A percentile compares a stretch with the other conserved stretches of the same genome.
Conservation (phyloP, 2,888 invertebrate species). For the Pecten maximus region DNA sequence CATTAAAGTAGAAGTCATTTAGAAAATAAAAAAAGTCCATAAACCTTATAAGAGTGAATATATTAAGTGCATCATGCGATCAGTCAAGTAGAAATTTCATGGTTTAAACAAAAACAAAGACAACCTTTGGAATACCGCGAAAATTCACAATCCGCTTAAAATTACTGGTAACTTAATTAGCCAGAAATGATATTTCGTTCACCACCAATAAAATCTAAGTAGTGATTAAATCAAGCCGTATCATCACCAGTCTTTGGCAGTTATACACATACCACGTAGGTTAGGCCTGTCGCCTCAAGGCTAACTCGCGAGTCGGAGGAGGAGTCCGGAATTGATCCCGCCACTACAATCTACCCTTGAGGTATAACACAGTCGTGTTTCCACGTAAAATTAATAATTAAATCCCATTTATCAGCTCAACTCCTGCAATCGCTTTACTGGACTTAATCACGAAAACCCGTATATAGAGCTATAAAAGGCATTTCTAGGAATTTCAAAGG, state of each 20-base stretch:
- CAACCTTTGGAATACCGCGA: neutral
- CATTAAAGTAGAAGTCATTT: neutral
- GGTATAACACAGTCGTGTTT: constrained; percentile 2
- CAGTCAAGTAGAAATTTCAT: neutral
- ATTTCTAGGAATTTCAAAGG: constrained; percentile 35
- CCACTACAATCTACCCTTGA: neutral
- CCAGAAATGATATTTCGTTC: constrained; percentile 20
- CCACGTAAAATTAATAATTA: constrained; percentile 33
- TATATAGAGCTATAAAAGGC: constrained; percentile 18
- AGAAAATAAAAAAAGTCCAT: too few relatives aligned
- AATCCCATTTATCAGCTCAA: constrained; percentile 13
- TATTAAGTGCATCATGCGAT: too few relatives aligned
- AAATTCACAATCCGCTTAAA: constrained; percentile 2
- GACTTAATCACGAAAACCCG: constrained; percentile 23
- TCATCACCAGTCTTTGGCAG: neutral
- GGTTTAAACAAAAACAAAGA: neutral
- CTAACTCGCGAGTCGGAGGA: neutral
- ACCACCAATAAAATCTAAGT: neutral
- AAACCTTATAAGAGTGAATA: too few relatives aligned
- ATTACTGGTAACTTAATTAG: neutral
- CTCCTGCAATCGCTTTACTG: neutral
- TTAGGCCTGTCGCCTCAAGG: neutral
- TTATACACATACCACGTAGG: constrained; percentile 10
- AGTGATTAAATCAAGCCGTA: neutral
- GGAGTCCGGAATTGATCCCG: neutral